Conservation (phyloP, 1,140 invertebrate genomes). For the Philaenus spumarius region DNA sequence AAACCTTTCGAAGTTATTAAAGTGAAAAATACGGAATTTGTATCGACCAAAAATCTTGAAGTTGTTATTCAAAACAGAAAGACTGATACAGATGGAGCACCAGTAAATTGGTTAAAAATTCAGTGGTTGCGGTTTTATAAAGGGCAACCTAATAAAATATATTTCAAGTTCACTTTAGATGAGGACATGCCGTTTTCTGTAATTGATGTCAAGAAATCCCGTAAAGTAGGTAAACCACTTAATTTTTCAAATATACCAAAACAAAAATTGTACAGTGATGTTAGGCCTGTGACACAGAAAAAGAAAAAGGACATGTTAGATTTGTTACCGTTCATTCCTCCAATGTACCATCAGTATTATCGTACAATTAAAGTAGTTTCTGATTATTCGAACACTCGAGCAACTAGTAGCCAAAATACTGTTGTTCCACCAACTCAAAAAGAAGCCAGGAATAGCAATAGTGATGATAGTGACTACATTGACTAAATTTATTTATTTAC, state of each 20-base stretch:
- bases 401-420: background rate
- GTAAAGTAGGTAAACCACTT: background rate
- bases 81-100: background rate
- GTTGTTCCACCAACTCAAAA: background rate
- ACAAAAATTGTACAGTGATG: background rate
- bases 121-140: constrained; percentile 6
- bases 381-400: background rate
- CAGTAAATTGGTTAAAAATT: constrained; percentile 16
- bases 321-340: background rate
- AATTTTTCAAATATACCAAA: background rate
- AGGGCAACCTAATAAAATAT: constrained; percentile 1
- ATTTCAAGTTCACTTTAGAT: constrained; percentile 9
- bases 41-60: background rate
- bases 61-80: background rate
- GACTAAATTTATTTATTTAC: too few relatives aligned
- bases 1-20: background rate
- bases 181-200: background rate
- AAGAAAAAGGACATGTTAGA: background rate
- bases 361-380: background rate
- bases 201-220: background rate
- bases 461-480: background rate
- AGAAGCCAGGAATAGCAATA: background rate
- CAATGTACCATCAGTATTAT: background rate
- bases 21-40: background rate
- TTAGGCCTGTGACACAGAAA: background rate